Evolutionary conservation across 2,797 vertebrate genomes (phyloP), one percentile per base, ranked within the genome.

Genomic region (Syngnathus acus): DNA sequence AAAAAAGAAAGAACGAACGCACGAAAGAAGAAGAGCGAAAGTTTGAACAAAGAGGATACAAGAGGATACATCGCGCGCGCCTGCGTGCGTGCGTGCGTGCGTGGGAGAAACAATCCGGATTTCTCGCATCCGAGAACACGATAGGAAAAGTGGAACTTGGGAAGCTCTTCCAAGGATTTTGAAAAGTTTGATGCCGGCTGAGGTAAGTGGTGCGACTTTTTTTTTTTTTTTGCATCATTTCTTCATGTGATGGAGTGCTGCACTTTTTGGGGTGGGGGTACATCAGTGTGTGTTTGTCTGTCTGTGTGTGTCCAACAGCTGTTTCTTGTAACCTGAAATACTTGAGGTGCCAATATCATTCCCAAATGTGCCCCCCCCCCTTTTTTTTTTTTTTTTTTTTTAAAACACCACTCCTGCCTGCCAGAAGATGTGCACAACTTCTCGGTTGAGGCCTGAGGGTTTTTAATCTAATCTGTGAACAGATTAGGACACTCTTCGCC

Each of bases 261-360:
- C n/a, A 40, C 32, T 60, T 38, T 60, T 19, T 37, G 58, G 58
- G 17, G 38, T 10, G 40, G 19, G 21, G 59, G 17, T 43, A 9
- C 19, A 62, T 62, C 21, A 21, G 16, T 9, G 17, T 6, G 16
- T 42, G 16, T 61, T 19, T 19, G 23, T 16, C 10, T 55, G 23
- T 55, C 4, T 55, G 54, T 55, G 54, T 71, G 70, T 47, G 70
- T 62, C 70, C 62, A 86, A 86, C 92, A 93, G 91, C 91, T 93
- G 91, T 90, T 91, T 90, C 89, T 92, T 88, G 90, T 90, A 89
- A 92, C 86, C 89, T 90, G 84, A 88, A 91, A 91, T 90, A 80
- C 80, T 86, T 89, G 65, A 86, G 87, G 84, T 87, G 87, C 84
- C 82, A 84, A 84, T 89, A 88, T 88, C 72, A 89, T 89, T 87